Evolutionary conservation across 2,888 invertebrate genomes (phyloP), one percentile per base, ranked within the genome.

Genomic region (Drosophila maculinotata): DNA sequence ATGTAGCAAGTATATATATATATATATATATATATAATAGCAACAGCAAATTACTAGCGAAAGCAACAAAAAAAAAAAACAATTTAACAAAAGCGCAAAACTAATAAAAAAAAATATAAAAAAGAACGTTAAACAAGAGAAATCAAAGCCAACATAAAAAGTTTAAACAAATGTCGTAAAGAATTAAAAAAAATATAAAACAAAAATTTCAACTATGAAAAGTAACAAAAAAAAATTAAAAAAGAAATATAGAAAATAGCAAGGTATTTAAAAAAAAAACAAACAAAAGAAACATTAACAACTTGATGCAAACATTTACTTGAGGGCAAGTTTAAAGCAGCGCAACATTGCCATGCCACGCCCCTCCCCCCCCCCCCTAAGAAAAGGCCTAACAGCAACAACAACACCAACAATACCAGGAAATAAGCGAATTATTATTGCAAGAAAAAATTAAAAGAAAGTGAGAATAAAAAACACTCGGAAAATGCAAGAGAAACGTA

Each of bases 221-320:
- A 51, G 3, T n/a, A 38, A 31, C n/a, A 56, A 35, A 44, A 14
- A 48, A 38, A 10, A 39, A 47, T 17, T 28, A 20, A 33, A 2
- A 15, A 45, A 47, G 7, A 57, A 30, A 4, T 8, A 12, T 9
- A 36, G 28, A 31, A 35, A 49, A 59, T 45, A 54, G 53, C 30
- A 72, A 64, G 44, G 45, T 15, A 25, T 1, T 25, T 17, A 26
- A 7, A 57, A 20, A 30, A 57, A 66, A 73, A 56, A 69, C 56
- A 15, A 26, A 48, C 15, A 26, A 31, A 14, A 38, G 64, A 57
- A 45, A 42, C 49, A 45, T 59, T n/a, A 45, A 68, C 38, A 58
- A 28, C 26, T 36, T 58, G 15, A 33, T 17, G 20, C 25, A 8
- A 14, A 17, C 35, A 17, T 49, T 17, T 23, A 35, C 4, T n/a